phyloP scores from a whole-genome alignment of 2,888 invertebrate genomes.

The Microctonus hyperodae region DNA sequence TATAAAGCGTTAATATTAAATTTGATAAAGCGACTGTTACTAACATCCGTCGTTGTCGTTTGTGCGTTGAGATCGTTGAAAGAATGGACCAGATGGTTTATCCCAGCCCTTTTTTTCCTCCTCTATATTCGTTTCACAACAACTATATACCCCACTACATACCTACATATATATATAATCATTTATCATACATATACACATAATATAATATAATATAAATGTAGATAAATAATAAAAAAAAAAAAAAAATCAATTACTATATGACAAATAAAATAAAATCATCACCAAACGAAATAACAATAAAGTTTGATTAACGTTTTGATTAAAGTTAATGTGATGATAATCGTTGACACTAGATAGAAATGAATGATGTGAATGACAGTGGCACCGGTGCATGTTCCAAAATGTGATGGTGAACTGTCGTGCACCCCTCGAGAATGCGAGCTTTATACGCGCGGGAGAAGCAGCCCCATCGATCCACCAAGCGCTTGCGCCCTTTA shows the following conservation, averaged over 20 bases:
- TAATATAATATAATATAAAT: neutral
- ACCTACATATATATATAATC: neutral
- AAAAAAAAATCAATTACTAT: neutral
- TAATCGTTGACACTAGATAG: slow-evolving; percentile 5
- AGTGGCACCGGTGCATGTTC: slow-evolving; percentile 50
- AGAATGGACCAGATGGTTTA: slow-evolving; percentile 29
- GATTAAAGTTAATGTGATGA: slow-evolving; percentile 7
- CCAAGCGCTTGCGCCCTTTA: slow-evolving; percentile 59
- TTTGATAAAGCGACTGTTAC: slow-evolving; percentile 10
- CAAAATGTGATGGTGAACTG: slow-evolving; percentile 59
- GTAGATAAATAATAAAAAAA: neutral
- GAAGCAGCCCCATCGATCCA: slow-evolving; percentile 59
- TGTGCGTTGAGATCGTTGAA: slow-evolving; percentile 18
- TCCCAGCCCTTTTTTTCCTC: slow-evolving; percentile 22
- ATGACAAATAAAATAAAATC: neutral
- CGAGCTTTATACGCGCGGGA: slow-evolving; percentile 60
- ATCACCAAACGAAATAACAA: neutral
- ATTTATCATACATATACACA: neutral
- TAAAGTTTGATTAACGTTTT: slow-evolving; percentile 2
- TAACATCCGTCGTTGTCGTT: slow-evolving; percentile 10
- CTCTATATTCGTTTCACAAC: neutral
- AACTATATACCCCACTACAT: neutral
- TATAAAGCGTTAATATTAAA: slow-evolving; percentile 12
- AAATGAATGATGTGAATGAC: neutral
- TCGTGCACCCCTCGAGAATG: slow-evolving; percentile 58